These are phyloP conservation scores for Drosophila murphyi DNA, from an alignment of 1,140 invertebrate genomes.

Conservation along the genomic window DNA sequence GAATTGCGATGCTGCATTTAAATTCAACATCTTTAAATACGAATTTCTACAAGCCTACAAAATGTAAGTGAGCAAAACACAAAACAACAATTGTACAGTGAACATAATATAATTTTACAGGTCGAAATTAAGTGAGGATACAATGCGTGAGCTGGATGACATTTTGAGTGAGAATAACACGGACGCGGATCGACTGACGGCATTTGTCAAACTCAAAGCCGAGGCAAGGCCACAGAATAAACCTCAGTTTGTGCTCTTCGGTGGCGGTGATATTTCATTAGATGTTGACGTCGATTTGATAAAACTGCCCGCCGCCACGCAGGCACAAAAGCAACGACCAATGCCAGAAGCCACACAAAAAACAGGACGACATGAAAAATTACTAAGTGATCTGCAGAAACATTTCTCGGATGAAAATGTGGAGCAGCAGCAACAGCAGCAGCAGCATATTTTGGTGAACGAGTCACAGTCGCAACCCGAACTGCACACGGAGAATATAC, in stretches of 20 bases:
- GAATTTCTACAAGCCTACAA: neutral
- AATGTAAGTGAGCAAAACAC: neutral
- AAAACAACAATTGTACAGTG: neutral
- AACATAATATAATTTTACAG: neutral
- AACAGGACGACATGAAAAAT: neutral
- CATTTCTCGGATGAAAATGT: too few species aligned
- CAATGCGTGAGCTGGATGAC: slow-evolving; percentile 42
- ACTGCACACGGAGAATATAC: neutral
- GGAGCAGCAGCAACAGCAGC: too few species aligned
- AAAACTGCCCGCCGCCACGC: neutral
- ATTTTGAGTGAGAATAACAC: slow-evolving; percentile 30
- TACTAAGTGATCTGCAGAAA: neutral
- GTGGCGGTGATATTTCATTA: slow-evolving; percentile 32
- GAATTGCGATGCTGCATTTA: neutral
- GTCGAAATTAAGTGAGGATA: slow-evolving; percentile 3
- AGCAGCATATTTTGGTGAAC: neutral
- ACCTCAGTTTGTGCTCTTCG: slow-evolving; percentile 9
- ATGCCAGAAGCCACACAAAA: neutral
- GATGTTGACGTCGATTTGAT: slow-evolving; percentile 45
- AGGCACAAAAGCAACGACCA: neutral
- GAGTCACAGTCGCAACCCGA: slow-evolving; percentile 1
- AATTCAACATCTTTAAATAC: neutral
- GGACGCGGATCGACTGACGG: slow-evolving; percentile 12
- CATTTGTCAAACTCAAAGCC: slow-evolving; percentile 42
- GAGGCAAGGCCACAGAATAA: neutral